Conservation (phyloP, 2,888 invertebrate species). For the Agonum fuliginosum region DNA sequence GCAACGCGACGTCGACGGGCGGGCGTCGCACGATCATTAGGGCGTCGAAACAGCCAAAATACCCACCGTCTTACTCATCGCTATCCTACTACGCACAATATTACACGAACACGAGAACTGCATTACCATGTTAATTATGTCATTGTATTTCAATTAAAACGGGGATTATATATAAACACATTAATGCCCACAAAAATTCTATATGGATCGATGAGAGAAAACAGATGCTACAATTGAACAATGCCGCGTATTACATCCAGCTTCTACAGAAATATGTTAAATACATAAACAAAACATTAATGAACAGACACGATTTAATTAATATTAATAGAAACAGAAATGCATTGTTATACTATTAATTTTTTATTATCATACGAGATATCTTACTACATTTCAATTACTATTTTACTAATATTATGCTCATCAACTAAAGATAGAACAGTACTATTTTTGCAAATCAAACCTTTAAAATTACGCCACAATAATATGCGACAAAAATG, state of each 20-base stretch:
- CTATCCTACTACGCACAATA: constrained; percentile 7
- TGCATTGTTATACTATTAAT: too few species aligned
- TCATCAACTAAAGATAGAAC: too few species aligned
- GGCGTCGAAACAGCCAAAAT: constrained; percentile 45
- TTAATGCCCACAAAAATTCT: constrained; percentile 34
- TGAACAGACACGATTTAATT: too few species aligned
- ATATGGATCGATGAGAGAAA: neutral
- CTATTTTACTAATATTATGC: too few species aligned
- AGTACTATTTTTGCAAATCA: too few species aligned
- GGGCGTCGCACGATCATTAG: constrained; percentile 43
- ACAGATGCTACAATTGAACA: neutral
- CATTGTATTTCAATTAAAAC: constrained; percentile 31
- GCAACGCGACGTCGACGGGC: neutral
- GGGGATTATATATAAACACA: constrained; percentile 47
- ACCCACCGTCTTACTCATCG: constrained; percentile 31
- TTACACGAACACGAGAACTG: constrained; percentile 39
- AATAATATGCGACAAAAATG: too few species aligned
- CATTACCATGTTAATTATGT: constrained; percentile 49
- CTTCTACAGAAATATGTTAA: too few species aligned
- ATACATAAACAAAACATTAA: neutral
- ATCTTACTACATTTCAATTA: too few species aligned
- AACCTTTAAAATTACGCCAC: too few species aligned
- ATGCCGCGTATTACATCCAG: neutral
- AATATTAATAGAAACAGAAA: too few species aligned
- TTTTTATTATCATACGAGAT: too few species aligned